Base-by-base conservation (phyloP, 2,888 invertebrate species). In the Salticus scenicus region DNA sequence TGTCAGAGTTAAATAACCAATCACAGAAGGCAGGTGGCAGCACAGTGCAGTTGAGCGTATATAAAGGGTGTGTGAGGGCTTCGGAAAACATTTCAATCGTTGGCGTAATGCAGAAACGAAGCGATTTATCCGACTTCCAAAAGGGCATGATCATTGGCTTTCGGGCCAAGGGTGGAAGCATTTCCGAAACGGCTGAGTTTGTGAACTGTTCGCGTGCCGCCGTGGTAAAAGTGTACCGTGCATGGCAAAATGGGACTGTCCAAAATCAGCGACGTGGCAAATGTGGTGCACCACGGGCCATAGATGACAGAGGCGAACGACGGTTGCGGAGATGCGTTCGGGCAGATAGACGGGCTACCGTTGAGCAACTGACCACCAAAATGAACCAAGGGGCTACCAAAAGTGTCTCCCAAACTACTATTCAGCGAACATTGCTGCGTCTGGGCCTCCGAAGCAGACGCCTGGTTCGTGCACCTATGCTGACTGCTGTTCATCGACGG, bases 1-100 rank as follows among this genome's bases (percentile, higher is more conserved):
- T 30, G 75, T 67, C 67, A 67, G 31, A 1, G 67, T 66, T 2
- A 77, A 77, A 69, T 77, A 69, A 77, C 33, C 77, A 77, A 77
- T 77, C 69, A 77, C 77, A 70, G 69, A 77, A 77, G 77, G 77
- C 77, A 77, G 51, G 77, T 77, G 77, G 69, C 77, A 77, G 69
- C 69, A 77, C 42, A 75, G 2, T 47, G 47, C 47, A 47, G 66
- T 76, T 17, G 67, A 67, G 75, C 1, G 31, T 74, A 74, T 66
- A 74, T 74, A 74, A 74, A 74, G 7, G 27, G 28, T 64, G 64
- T 64, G 7, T 8, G 8, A 64, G 64, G 64, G 28, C 27, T 28
- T 64, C 64, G 28, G 64, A 28, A 64, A 64, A 28, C 64, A 64
- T 64, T 64, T 64, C 64, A 28, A 5, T 28, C 28, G 28, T 64